phyloP scores from a whole-genome alignment of 2,797 vertebrate species.

The Emydoidea blandingii region DNA sequence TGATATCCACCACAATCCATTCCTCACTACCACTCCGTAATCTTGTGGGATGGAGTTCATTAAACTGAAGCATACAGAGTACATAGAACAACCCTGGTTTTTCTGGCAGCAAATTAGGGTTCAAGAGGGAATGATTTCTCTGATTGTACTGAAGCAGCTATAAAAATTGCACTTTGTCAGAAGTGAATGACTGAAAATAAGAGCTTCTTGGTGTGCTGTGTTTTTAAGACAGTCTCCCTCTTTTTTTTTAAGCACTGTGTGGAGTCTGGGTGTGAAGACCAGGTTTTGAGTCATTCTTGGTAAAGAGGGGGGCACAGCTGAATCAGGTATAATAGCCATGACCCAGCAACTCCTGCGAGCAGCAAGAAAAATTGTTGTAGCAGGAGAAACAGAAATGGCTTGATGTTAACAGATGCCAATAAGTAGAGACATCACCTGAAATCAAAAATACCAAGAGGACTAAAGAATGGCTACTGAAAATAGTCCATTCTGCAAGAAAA shows the following conservation, averaged over 20 bases:
- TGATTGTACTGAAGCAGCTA: neutral
- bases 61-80: neutral
- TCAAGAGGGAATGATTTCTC: neutral
- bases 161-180: neutral
- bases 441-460: neutral
- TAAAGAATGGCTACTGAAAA: neutral
- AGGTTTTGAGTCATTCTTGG: neutral
- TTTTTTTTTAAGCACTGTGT: neutral
- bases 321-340: neutral
- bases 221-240: neutral
- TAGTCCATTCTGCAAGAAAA: neutral
- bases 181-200: accelerated
- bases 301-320: neutral
- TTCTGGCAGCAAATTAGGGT: neutral
- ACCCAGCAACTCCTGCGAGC: neutral
- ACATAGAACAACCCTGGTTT: neutral
- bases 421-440: neutral
- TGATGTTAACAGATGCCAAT: neutral
- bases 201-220: neutral
- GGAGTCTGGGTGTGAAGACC: neutral
- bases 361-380: neutral
- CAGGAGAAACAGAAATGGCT: neutral
- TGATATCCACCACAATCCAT: too few species aligned
- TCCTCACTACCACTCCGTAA: neutral
- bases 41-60: neutral